phyloP scores from a whole-genome alignment of 2,113 vertebrate species.

The Proterorhinus semilunaris region DNA sequence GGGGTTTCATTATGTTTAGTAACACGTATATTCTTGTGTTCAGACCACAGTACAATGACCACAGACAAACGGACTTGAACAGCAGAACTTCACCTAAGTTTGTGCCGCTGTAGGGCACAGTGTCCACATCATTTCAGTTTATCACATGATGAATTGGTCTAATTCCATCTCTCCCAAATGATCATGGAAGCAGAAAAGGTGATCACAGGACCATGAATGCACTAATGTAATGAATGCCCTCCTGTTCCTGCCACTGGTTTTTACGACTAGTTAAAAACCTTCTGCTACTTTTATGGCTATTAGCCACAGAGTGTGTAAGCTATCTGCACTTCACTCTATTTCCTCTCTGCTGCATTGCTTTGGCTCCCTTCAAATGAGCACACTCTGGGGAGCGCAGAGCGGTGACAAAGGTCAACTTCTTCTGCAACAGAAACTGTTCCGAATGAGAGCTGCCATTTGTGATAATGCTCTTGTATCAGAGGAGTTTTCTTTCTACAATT shows the following conservation, averaged over 20 bases:
- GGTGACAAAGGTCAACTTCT: slow-evolving; percentile 32
- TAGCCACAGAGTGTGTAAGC: slow-evolving; percentile 69
- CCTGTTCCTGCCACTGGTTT: slow-evolving; percentile 72
- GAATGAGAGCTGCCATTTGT: slow-evolving; percentile 46
- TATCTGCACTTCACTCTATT: slow-evolving; percentile 59
- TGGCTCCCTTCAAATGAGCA: slow-evolving; percentile 60
- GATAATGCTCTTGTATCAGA: slow-evolving; percentile 38
- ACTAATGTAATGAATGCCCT: slow-evolving; percentile 77
- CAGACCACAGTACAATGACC: slow-evolving; percentile 50
- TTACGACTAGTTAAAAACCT: slow-evolving; percentile 78
- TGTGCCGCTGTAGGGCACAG: slow-evolving; percentile 14
- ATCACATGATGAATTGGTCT: slow-evolving; percentile 60
- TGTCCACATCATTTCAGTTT: slow-evolving; percentile 32
- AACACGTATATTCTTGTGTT: slow-evolving; percentile 67
- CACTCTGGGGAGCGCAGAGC: slow-evolving; percentile 44
- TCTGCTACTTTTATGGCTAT: slow-evolving; percentile 76
- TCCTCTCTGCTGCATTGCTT: slow-evolving; percentile 50
- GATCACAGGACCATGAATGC: slow-evolving; percentile 73
- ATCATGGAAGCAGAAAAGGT: slow-evolving; percentile 69
- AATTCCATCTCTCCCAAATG: slow-evolving; percentile 64
- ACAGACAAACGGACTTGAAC: slow-evolving; percentile 6
- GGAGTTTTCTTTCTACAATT: slow-evolving; percentile 45
- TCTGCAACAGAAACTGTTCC: slow-evolving; percentile 42
- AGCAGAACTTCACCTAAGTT: background rate
- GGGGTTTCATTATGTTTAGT: slow-evolving; percentile 74